phyloP scores from a whole-genome alignment of 2,113 vertebrate genomes.

The Mola mola region DNA sequence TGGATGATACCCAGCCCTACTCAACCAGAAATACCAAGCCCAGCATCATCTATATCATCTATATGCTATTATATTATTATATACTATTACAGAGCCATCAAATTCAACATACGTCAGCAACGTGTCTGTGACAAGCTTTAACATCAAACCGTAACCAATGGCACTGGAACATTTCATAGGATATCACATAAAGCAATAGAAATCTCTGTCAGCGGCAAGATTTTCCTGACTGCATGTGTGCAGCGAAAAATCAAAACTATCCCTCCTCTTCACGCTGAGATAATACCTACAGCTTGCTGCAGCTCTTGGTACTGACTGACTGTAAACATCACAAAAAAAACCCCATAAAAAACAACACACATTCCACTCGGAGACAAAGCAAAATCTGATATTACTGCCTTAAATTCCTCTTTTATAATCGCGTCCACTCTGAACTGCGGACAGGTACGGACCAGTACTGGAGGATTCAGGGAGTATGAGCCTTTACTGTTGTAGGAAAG shows the following conservation, averaged over 20 bases:
- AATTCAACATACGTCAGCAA: constrained; percentile 28
- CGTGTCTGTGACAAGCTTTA: constrained; percentile 29
- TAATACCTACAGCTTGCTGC: constrained; percentile 12
- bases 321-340: constrained; percentile 42
- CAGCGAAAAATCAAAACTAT: neutral
- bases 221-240: constrained; percentile 6
- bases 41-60: constrained; percentile 14
- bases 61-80: too few species aligned
- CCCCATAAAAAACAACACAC: constrained; percentile 8
- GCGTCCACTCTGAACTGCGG: constrained; percentile 17
- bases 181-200: constrained; percentile 29
- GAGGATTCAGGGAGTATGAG: constrained; percentile 47
- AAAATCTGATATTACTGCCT: constrained; percentile 39
- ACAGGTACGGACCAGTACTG: constrained; percentile 19
- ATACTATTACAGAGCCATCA: constrained; percentile 11
- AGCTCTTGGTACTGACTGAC: constrained; percentile 32
- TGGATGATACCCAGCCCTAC: constrained; percentile 33
- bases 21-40: neutral
- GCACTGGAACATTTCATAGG: constrained; percentile 43
- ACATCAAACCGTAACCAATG: constrained; percentile 52
- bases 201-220: constrained; percentile 30
- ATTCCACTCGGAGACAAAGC: constrained; percentile 27
- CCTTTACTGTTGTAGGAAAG: constrained; percentile 40
- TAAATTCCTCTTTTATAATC: constrained; percentile 39
- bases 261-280: neutral